These are phyloP conservation scores for Eueremaeus valkanovi DNA, from an alignment of 2,888 invertebrate genomes.

Conservation along the genomic window DNA sequence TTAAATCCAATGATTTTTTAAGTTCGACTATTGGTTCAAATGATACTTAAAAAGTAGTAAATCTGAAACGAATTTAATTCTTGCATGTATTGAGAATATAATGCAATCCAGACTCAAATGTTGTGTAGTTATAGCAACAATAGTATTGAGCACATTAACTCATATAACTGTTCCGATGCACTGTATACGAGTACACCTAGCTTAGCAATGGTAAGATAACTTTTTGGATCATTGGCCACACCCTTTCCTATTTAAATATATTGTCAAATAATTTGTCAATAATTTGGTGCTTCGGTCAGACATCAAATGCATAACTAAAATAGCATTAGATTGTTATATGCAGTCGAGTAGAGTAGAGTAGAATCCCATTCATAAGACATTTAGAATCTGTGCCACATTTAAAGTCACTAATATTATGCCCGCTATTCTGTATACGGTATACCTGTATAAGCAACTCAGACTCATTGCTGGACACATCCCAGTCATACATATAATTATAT, in stretches of 20 bases:
- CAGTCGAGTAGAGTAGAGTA: too few relatives aligned
- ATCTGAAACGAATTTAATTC: not conserved
- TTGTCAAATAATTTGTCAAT: not conserved
- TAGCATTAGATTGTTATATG: too few relatives aligned
- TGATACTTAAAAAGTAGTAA: not conserved
- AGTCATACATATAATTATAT: too few relatives aligned
- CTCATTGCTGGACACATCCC: too few relatives aligned
- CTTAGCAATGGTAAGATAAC: not conserved
- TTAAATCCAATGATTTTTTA: too few relatives aligned
- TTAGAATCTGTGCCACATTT: not conserved
- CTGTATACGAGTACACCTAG: too few relatives aligned
- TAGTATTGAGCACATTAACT: constrained; percentile 6
- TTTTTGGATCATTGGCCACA: constrained; percentile 12
- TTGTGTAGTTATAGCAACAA: constrained; percentile 12
- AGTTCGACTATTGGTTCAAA: too few relatives aligned
- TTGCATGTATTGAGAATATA: not conserved
- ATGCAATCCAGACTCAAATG: not conserved
- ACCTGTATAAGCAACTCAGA: too few relatives aligned
- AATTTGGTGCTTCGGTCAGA: not conserved
- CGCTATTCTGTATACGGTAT: too few relatives aligned
- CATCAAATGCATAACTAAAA: not conserved
- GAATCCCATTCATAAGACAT: not conserved
- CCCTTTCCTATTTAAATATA: not conserved
- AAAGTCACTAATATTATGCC: not conserved
- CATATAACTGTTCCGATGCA: too few relatives aligned